These are phyloP conservation scores for Etheostoma spectabile DNA, from an alignment of 2,113 vertebrate genomes.

Conservation along the genomic window DNA sequence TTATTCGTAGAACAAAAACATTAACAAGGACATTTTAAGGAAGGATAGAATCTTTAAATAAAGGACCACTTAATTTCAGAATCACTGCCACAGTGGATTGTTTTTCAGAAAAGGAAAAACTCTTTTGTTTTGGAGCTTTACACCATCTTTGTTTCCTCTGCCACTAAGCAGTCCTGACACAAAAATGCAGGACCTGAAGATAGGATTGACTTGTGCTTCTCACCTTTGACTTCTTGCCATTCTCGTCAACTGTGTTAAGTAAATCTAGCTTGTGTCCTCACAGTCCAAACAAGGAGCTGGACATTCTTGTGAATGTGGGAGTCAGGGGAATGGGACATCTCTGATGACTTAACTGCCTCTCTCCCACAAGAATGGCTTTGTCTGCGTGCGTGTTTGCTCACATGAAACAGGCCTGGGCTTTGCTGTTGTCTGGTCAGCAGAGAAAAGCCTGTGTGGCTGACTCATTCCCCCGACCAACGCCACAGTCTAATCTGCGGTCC, in stretches of 20 bases:
- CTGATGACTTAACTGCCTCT: slow-evolving; percentile 53
- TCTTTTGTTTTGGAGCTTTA: slow-evolving; percentile 21
- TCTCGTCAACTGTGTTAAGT: slow-evolving; percentile 54
- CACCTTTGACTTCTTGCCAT: slow-evolving; percentile 63
- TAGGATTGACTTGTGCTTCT: slow-evolving; percentile 30
- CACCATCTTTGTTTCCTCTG: slow-evolving; percentile 42
- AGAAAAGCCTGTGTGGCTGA: slow-evolving; percentile 32
- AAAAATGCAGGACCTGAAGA: slow-evolving; percentile 59
- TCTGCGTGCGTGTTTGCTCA: slow-evolving; percentile 55
- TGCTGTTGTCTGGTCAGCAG: slow-evolving; percentile 43
- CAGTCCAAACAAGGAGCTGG: slow-evolving; percentile 43
- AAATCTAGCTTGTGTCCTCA: slow-evolving; percentile 55
- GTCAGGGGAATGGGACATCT: slow-evolving; percentile 39
- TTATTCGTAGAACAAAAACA: slow-evolving; percentile 1
- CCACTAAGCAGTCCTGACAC: slow-evolving; percentile 25
- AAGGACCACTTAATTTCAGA: slow-evolving; percentile 22
- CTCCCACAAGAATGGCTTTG: slow-evolving; percentile 53
- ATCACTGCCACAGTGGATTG: background rate
- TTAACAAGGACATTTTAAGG: background rate
- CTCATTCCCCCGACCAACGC: slow-evolving; percentile 11
- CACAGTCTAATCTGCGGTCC: slow-evolving; percentile 20
- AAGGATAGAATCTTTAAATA: background rate
- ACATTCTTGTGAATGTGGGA: slow-evolving; percentile 60
- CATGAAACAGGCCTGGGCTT: slow-evolving; percentile 44
- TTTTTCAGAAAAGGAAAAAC: slow-evolving; percentile 5